Evolutionary conservation across 2,797 vertebrate species (phyloP), one percentile per base, ranked within the genome.

Genomic region (Thunnus albacares): DNA sequence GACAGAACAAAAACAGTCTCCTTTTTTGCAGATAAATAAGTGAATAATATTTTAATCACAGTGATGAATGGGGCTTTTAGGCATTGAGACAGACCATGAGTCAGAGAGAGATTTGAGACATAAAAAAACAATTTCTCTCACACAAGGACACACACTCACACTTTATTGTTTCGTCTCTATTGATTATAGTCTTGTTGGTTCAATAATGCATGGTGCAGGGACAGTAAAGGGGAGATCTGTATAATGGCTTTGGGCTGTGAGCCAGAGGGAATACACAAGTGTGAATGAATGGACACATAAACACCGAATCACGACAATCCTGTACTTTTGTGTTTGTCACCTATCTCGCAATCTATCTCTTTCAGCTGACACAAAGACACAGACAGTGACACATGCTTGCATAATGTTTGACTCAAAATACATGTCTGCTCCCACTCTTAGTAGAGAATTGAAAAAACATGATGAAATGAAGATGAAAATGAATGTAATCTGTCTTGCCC

Each of bases 51-150:
- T 3, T 84, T 82, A 83, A 88, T 82, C 75, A 72, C n/a, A 14
- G 49, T 90, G 88, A 90, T 91, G 77, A 90, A 93, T 89, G 85
- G 89, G 73, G 72, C 85, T 79, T 73, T 92, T 91, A 86, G 77
- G 77, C 81, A 84, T 3, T 41, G 60, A 85, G 82, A 80, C 55
- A 75, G 61, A 80, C 77, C 67, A 77, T 83, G 78, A 87, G 75
- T 83, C 82, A 86, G 53, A 78, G 22, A 83, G 58, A 82, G 64
- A 85, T 77, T 64, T 77, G 65, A 84, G 66, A 83, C 75, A 85
- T 68, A 75, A 59, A 81, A 59, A 85, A 77, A 64, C 66, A 70
- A 30, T 49, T 81, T 72, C 55, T 64, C 51, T 45, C 75, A 81
- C 56, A 61, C 47, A 56, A 14, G 47, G 18, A 14, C 20, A 66